Evolutionary conservation across 1,140 invertebrate genomes (phyloP).

Genomic region (Tigriopus japonicus): DNA sequence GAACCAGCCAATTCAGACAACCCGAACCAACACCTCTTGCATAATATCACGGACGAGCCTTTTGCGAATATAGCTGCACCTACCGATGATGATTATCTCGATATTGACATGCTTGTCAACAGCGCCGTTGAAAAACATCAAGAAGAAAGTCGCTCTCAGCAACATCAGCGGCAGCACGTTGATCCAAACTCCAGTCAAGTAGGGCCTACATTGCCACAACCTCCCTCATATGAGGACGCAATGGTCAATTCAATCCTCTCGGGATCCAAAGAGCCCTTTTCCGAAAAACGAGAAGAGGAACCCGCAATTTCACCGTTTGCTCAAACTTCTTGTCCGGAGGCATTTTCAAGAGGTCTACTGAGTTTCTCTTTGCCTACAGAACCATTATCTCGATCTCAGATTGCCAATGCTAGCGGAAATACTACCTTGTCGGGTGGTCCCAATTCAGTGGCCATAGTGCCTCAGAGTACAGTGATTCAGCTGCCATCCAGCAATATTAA

Average conservation of each 20-base stretch:
- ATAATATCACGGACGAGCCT: not conserved
- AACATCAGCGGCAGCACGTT: not conserved
- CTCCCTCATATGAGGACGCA: no score
- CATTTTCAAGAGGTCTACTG: not conserved
- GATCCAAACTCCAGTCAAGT: no score
- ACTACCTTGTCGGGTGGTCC: not conserved
- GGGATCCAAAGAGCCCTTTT: no score
- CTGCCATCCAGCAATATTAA: constrained; percentile 4
- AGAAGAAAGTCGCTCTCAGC: not conserved
- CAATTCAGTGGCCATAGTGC: not conserved
- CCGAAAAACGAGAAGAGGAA: no score
- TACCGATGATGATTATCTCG: not conserved
- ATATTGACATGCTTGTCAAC: not conserved
- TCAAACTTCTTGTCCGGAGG: no score
- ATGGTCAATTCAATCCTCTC: no score
- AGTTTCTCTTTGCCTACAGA: constrained; percentile 6
- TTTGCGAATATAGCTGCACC: not conserved
- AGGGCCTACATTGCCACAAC: no score
- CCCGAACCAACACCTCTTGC: not conserved
- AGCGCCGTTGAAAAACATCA: not conserved
- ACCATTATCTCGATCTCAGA: not conserved
- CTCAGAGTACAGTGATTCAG: constrained; percentile 1
- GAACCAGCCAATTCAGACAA: not conserved
- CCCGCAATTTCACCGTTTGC: no score
- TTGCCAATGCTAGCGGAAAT: not conserved